Base-by-base conservation (phyloP, 2,888 invertebrate species). In the Parthenolecanium corni region DNA sequence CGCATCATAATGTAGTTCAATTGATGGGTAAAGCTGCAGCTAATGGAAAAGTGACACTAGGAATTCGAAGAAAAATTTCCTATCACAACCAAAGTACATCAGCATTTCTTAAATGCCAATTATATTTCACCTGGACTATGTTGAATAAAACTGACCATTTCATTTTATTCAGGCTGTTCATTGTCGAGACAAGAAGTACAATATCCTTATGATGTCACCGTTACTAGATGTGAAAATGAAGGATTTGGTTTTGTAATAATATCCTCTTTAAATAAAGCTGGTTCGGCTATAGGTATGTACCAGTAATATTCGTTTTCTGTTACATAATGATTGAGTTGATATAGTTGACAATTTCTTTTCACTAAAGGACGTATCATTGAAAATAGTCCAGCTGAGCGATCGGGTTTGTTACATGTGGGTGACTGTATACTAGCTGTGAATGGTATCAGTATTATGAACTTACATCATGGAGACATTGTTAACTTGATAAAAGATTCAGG, bases 171-270 rank as follows among this genome's bases (percentile, higher is more conserved):
- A 51, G 61, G 24, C 38, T 49, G 49, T 16, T 31, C 40, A 4
- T 9, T 61, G 23, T 49, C 49, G 38, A 46, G 61, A 23, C 40
- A 52, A 16, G 65, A 66, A 36, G 42, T 64, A 20, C 47, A 49
- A 46, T 76, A 79, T 71, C 91, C 94, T 0, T 94, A 94, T 71
- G 93, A 96, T 75, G 92, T 97, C 3, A 86, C 89, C 1, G 89
- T 97, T 1, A 85, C 85, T 65, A 79, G 95, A 56, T 83, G 83
- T 72, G 94, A 95, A 71, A 89, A 86, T 67, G 97, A 98, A 75
- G 97, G 97, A 3, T 98, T 98, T 74, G 98, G 98, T 12, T 98
- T 98, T 75, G 96, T 97, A 52, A 95, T 98, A 68, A 96, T 97
- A 70, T 95, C 96, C 0, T 92, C 92, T 4, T 89, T 92, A 3